These are phyloP conservation scores for Spisula solida DNA, from an alignment of 2,888 invertebrate species.

Conservation along the genomic window DNA sequence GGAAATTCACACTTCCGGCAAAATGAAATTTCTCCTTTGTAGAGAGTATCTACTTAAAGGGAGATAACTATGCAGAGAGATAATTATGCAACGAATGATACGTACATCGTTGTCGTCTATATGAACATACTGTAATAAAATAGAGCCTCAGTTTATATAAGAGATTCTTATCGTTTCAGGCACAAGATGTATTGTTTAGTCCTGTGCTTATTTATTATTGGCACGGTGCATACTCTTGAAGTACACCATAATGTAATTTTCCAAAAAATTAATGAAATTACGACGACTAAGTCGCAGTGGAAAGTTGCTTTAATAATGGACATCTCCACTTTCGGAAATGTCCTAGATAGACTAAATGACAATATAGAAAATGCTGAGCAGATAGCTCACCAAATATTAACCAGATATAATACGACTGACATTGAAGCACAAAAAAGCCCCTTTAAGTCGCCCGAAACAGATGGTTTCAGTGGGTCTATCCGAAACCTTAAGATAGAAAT, in stretches of 20 bases:
- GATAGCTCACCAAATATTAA: too few species aligned
- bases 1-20: too few species aligned
- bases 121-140: neutral
- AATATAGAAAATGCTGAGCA: neutral
- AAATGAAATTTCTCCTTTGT: too few species aligned
- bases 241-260: slow-evolving; percentile 5
- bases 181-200: neutral
- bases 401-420: neutral
- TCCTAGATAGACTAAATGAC: neutral
- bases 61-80: too few species aligned
- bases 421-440: neutral
- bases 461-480: neutral
- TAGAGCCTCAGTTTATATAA: neutral
- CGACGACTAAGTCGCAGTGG: slow-evolving; percentile 22
- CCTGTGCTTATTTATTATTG: neutral
- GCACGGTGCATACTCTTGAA: neutral
- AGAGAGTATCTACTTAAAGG: too few species aligned
- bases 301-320: neutral
- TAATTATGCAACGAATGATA: too few species aligned
- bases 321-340: neutral
- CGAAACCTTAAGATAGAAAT: too few species aligned
- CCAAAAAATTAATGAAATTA: slow-evolving; percentile 8
- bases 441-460: neutral
- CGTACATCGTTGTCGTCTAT: too few species aligned
- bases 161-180: too few species aligned